Percentiles rank a stretch among this genome's conserved stretches.
Conservation (phyloP, 2,888 invertebrate genomes). For the Pasiphila rectangulata region DNA sequence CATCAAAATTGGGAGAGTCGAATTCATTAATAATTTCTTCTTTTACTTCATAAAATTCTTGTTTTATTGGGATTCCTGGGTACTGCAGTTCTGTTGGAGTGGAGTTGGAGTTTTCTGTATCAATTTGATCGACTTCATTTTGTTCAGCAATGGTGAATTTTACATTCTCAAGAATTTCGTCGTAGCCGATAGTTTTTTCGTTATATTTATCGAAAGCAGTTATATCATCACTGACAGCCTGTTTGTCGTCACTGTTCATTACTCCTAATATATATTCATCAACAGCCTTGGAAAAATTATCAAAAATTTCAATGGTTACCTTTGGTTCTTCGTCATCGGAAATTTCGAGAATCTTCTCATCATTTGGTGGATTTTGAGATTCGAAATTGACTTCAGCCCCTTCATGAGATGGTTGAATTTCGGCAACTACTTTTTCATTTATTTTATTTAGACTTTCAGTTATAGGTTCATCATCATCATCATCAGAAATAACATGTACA, state of each 20-base stretch:
- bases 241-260: not conserved
- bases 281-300: not conserved
- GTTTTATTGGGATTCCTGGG: not conserved
- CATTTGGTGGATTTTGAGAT: not conserved
- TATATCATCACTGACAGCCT: not conserved
- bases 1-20: conserved; percentile 16
- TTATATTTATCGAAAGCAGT: no score
- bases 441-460: not conserved
- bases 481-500: conserved; percentile 3
- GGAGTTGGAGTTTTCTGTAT: not conserved
- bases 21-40: conserved; percentile 21
- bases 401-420: not conserved
- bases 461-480: conserved; percentile 3
- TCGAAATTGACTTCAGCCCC: not conserved
- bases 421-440: not conserved
- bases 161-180: no score
- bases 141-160: not conserved
- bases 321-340: conserved; percentile 12
- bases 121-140: not conserved
- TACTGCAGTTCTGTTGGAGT: not conserved
- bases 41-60: conserved; percentile 16
- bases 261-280: not conserved
- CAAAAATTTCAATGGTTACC: not conserved
- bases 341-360: conserved; percentile 2
- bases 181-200: not conserved